Conservation (phyloP, 2,113 vertebrate genomes). For the Aphelocoma coerulescens region DNA sequence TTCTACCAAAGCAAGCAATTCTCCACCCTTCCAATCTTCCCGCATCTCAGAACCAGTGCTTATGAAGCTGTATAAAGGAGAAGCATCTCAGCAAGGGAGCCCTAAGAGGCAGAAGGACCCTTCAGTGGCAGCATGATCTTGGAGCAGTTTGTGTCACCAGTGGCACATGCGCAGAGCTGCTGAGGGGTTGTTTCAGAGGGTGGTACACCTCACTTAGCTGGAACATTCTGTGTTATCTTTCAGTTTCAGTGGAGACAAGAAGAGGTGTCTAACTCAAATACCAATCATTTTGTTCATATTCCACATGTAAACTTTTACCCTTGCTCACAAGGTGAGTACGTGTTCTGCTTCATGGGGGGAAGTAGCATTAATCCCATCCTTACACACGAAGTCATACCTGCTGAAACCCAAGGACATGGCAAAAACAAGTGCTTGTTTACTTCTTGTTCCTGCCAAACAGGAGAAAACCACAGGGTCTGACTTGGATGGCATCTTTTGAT, state of each 20-base stretch:
- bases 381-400: constrained; percentile 62
- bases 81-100: rapidly evolving
- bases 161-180: rapidly evolving
- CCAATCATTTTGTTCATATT: background rate
- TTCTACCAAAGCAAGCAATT: background rate
- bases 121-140: background rate
- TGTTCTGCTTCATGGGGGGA: background rate
- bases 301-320: background rate
- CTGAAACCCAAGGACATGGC: constrained; percentile 84
- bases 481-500: constrained; percentile 79
- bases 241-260: background rate
- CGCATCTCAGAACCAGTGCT: background rate
- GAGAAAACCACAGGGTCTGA: constrained; percentile 84
- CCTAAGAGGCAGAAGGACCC: background rate
- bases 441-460: constrained; percentile 86
- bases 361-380: background rate
- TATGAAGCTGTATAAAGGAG: background rate
- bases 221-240: background rate
- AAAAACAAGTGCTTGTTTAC: constrained; percentile 77
- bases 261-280: background rate
- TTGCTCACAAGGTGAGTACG: background rate
- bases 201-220: background rate
- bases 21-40: background rate
- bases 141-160: background rate
- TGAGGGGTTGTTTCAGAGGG: background rate